Evolutionary conservation across 2,888 invertebrate genomes (phyloP).

Genomic region (Melanotus villosus): DNA sequence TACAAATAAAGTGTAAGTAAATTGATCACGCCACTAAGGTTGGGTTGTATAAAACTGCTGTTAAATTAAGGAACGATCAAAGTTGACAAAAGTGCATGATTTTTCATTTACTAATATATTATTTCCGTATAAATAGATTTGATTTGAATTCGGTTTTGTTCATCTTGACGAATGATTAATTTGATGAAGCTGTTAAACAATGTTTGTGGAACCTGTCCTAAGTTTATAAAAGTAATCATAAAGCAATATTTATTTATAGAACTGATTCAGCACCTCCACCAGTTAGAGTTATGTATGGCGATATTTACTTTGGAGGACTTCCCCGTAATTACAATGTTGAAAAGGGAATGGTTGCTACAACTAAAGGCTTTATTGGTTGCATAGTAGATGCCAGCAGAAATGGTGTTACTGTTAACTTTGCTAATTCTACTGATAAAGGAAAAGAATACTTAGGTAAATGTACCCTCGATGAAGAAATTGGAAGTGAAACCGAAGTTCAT

Average conservation of each 20-base stretch:
- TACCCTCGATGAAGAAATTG: slow-evolving; percentile 63
- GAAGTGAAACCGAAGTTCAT: slow-evolving; percentile 59
- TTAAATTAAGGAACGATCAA: too few relatives aligned
- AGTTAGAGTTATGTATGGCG: slow-evolving; percentile 77
- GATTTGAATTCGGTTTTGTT: too few relatives aligned
- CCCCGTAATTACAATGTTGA: slow-evolving; percentile 74
- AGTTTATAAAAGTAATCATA: too few relatives aligned
- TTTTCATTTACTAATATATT: background rate
- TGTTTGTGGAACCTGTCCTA: too few relatives aligned
- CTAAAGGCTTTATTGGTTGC: slow-evolving; percentile 86
- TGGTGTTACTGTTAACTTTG: slow-evolving; percentile 84
- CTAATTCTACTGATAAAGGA: slow-evolving; percentile 75
- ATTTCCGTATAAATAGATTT: too few relatives aligned
- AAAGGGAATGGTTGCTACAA: slow-evolving; percentile 72
- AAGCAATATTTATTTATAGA: too few relatives aligned
- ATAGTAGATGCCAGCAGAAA: slow-evolving; percentile 94
- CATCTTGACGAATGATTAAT: too few relatives aligned
- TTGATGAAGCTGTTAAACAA: too few relatives aligned
- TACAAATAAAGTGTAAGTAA: slow-evolving; percentile 60
- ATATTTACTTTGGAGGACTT: slow-evolving; percentile 90
- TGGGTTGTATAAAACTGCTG: too few relatives aligned
- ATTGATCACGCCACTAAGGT: too few relatives aligned
- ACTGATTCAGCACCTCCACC: slow-evolving; percentile 73
- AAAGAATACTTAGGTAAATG: slow-evolving; percentile 76
- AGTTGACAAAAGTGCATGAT: too few relatives aligned